Percentiles rank a stretch among this genome's conserved stretches.
Conservation (phyloP, 2,113 vertebrate species). For the Psittacula cyanocephala region DNA sequence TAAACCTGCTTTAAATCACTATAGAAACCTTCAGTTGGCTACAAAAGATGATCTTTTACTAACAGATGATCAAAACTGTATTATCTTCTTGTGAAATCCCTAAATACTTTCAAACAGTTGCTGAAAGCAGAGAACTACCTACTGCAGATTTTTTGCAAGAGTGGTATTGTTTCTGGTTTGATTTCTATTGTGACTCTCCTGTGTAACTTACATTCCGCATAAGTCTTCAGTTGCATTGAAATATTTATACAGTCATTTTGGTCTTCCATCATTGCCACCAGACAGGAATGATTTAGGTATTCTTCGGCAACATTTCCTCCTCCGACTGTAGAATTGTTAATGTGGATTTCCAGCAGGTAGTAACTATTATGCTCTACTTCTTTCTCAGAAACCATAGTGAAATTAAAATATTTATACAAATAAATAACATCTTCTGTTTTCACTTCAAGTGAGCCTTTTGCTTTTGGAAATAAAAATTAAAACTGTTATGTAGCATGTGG, state of each 20-base stretch:
- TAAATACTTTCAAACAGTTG: not conserved
- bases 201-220: constrained; percentile 71
- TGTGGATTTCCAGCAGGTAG: constrained; percentile 40
- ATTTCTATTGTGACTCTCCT: not conserved
- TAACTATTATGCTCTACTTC: constrained; percentile 2
- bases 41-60: not conserved
- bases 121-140: not conserved
- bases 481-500: not conserved
- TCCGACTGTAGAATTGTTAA: not conserved
- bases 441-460: constrained; percentile 20
- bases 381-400: constrained; percentile 10
- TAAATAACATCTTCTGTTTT: constrained; percentile 20
- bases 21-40: not conserved
- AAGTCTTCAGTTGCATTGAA: constrained; percentile 64
- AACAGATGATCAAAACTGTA: not conserved
- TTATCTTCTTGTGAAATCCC: not conserved
- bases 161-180: not conserved
- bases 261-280: constrained; percentile 19
- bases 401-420: constrained; percentile 58
- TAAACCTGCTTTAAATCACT: not conserved
- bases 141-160: not conserved
- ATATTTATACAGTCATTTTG: constrained; percentile 47
- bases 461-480: constrained; percentile 43
- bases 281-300: constrained; percentile 46
- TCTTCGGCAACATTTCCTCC: not conserved